phyloP scores from a whole-genome alignment of 2,113 vertebrate genomes.

The Pseudolaguvia tuberculata region DNA sequence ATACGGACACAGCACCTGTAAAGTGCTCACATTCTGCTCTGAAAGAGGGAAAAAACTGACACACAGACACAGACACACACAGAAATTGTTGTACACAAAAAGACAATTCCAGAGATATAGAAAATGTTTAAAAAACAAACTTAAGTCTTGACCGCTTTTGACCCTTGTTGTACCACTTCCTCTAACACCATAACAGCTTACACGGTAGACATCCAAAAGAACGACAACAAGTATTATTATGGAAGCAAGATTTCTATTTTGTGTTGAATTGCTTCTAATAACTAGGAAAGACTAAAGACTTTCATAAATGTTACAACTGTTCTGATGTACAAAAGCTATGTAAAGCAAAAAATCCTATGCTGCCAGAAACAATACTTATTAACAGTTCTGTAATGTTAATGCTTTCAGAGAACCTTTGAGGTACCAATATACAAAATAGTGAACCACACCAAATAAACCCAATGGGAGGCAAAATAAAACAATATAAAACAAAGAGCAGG shows the following conservation, averaged over 20 bases:
- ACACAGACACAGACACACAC: slow-evolving; percentile 27
- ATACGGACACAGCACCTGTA: slow-evolving; percentile 81
- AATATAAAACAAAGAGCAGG: too few species aligned
- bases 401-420: not conserved
- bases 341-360: not conserved
- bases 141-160: not conserved
- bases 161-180: not conserved
- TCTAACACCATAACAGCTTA: not conserved
- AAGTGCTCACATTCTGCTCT: slow-evolving; percentile 78
- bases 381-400: not conserved
- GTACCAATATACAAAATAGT: not conserved
- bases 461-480: too few species aligned
- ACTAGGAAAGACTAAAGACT: not conserved
- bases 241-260: not conserved
- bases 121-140: not conserved
- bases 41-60: slow-evolving; percentile 83
- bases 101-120: not conserved
- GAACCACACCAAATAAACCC: not conserved
- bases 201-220: not conserved
- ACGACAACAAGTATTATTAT: not conserved
- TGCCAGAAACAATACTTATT: not conserved
- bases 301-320: not conserved
- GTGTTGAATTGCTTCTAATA: not conserved
- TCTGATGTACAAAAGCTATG: not conserved
- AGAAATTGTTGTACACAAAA: not conserved